phyloP scores from a whole-genome alignment of 2,797 vertebrate genomes.

The Enteromius viviparus region DNA sequence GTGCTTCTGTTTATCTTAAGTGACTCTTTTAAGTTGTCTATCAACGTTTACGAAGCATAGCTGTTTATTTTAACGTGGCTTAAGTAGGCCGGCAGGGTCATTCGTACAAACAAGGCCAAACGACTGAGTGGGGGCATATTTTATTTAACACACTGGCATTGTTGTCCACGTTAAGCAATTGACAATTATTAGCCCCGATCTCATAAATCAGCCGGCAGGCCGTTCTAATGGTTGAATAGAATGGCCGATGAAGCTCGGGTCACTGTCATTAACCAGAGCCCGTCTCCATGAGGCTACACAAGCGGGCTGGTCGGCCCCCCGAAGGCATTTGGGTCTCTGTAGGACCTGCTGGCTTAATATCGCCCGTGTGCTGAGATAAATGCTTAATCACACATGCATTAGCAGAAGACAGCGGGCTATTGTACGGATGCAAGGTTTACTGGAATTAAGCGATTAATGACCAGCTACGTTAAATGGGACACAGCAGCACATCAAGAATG shows the following conservation, averaged over 20 bases:
- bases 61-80: constrained; percentile 59
- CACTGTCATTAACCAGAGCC: constrained; percentile 96
- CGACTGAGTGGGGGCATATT: constrained; percentile 70
- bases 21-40: constrained; percentile 49
- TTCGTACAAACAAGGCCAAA: constrained; percentile 46
- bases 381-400: constrained; percentile 92
- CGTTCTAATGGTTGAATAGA: constrained; percentile 97
- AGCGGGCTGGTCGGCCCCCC: constrained; percentile 70
- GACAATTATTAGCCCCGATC: constrained; percentile 93
- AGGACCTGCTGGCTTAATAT: constrained; percentile 93
- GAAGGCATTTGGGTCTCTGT: constrained; percentile 86
- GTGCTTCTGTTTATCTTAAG: background rate
- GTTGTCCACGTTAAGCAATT: constrained; percentile 83
- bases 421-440: constrained; percentile 92
- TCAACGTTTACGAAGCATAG: constrained; percentile 54
- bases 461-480: constrained; percentile 91
- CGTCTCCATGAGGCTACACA: constrained; percentile 80
- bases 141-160: constrained; percentile 77
- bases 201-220: constrained; percentile 96
- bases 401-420: constrained; percentile 92
- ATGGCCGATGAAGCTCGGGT: constrained; percentile 96
- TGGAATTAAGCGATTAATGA: constrained; percentile 98
- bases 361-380: constrained; percentile 84
- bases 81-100: constrained; percentile 63
- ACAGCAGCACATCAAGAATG: constrained; percentile 80